Conservation (phyloP, 2,888 invertebrate genomes). For the Nephrocerus scutellatus region DNA sequence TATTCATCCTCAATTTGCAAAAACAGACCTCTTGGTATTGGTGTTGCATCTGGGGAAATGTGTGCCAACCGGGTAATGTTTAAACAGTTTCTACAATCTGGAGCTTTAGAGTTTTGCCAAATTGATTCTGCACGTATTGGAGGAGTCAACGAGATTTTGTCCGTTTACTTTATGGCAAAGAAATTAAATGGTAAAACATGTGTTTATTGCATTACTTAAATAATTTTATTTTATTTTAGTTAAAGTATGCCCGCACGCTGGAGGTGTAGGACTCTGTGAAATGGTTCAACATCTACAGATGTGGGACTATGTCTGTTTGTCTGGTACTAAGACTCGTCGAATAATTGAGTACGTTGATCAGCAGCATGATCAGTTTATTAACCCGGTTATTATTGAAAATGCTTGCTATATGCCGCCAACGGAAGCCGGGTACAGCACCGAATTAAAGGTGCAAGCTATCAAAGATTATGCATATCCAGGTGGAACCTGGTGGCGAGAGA, state of each 20-base stretch:
- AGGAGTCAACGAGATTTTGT: slow-evolving; percentile 78
- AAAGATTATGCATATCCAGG: slow-evolving; percentile 66
- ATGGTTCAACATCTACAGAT: slow-evolving; percentile 88
- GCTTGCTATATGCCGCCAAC: slow-evolving; percentile 70
- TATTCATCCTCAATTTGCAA: too few species aligned
- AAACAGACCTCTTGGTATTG: slow-evolving; percentile 63
- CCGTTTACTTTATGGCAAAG: slow-evolving; percentile 83
- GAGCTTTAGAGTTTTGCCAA: slow-evolving; percentile 80
- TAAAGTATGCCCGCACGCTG: slow-evolving; percentile 89
- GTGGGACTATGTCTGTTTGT: slow-evolving; percentile 76
- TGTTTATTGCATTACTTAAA: background rate
- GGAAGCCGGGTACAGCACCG: slow-evolving; percentile 74
- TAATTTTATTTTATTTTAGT: slow-evolving; percentile 54
- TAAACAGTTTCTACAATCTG: slow-evolving; percentile 78
- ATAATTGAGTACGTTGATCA: slow-evolving; percentile 84
- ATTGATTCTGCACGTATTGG: slow-evolving; percentile 85
- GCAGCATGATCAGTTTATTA: slow-evolving; percentile 79
- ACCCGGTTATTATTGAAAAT: slow-evolving; percentile 59
- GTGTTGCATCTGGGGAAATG: slow-evolving; percentile 88
- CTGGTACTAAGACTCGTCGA: slow-evolving; percentile 63
- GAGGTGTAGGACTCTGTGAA: slow-evolving; percentile 90
- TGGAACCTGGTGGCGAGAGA: slow-evolving; percentile 66
- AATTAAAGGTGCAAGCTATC: slow-evolving; percentile 63
- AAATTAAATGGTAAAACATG: slow-evolving; percentile 62
- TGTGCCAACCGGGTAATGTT: slow-evolving; percentile 88